These are phyloP conservation scores for Philereme vetulata DNA, from an alignment of 2,888 invertebrate genomes.

Conservation along the genomic window DNA sequence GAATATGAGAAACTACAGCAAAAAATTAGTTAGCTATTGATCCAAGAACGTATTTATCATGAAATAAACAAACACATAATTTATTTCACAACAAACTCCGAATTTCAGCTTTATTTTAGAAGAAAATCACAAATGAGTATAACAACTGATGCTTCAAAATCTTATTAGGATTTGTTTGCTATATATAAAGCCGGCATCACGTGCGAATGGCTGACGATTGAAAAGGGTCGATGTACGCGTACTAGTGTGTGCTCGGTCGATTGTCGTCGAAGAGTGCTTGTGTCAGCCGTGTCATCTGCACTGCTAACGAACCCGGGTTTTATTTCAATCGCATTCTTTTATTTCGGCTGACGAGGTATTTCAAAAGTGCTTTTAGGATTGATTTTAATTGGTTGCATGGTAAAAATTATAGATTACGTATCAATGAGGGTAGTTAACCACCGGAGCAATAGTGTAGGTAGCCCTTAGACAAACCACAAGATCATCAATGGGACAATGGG, in stretches of 20 bases:
- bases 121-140: background rate
- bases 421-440: background rate
- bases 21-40: no score
- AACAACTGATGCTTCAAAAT: background rate
- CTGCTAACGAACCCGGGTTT: slow-evolving; percentile 57
- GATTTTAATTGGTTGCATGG: no score
- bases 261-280: slow-evolving; percentile 51
- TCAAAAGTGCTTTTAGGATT: background rate
- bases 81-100: background rate
- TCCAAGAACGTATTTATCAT: no score
- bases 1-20: no score
- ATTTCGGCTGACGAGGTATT: no score
- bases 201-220: slow-evolving; percentile 36
- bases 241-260: slow-evolving; percentile 28
- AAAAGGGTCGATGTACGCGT: slow-evolving; percentile 52
- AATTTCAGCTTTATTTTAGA: background rate
- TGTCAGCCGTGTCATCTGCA: slow-evolving; percentile 67
- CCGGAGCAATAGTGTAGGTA: background rate
- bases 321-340: slow-evolving; percentile 29
- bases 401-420: no score
- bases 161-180: background rate
- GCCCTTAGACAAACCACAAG: no score
- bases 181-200: slow-evolving; percentile 20
- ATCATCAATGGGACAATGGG: no score
- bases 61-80: no score